Base-by-base conservation (phyloP, 2,797 vertebrate species). In the Thunnus albacares region DNA sequence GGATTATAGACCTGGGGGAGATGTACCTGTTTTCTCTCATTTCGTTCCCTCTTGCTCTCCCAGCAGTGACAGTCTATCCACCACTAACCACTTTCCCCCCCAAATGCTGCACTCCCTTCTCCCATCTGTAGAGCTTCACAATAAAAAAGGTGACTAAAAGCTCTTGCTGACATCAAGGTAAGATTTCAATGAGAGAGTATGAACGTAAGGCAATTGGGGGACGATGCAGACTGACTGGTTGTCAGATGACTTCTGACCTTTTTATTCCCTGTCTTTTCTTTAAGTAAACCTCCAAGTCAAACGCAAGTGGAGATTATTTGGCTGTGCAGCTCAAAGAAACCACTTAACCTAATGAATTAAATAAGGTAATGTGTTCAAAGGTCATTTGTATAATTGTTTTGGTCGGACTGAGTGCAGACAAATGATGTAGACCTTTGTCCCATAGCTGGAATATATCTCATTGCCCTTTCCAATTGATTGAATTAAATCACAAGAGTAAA, bases 361-460 rank as follows among this genome's bases (percentile, higher is more conserved):
- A 92, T 92, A 93, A 93, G 82, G 75, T 85, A 91, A 92, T 90
- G 85, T 77, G 89, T 89, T 90, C 92, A 95, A 93, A 95, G 95
- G 94, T 96, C 93, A 95, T 96, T 96, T 95, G 93, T 95, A 90
- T 95, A 95, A 95, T 95, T 95, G 94, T 95, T 96, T 96, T 90
- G 80, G 85, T 92, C 2, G 38, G 87, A 90, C 82, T 88, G 85
- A 94, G 86, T 87, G 90, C 92, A 82, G 89, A 88, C 82, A 89
- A 94, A 94, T 91, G 90, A 91, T 91, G 83, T 90, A 86, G 90
- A 95, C 92, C 94, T 95, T 92, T 93, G 94, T 96, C 93, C 90
- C 88, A 73, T 58, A 84, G 92, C 87, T 90, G 87, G 92, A 93
- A 93, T 92, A 95, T 93, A 95, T 95, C 93, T 92, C 81, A 84